A percentile compares a stretch with the other conserved stretches of the same genome.
phyloP scores from a whole-genome alignment of 2,113 vertebrate genomes.

The Triplophysa rosa region DNA sequence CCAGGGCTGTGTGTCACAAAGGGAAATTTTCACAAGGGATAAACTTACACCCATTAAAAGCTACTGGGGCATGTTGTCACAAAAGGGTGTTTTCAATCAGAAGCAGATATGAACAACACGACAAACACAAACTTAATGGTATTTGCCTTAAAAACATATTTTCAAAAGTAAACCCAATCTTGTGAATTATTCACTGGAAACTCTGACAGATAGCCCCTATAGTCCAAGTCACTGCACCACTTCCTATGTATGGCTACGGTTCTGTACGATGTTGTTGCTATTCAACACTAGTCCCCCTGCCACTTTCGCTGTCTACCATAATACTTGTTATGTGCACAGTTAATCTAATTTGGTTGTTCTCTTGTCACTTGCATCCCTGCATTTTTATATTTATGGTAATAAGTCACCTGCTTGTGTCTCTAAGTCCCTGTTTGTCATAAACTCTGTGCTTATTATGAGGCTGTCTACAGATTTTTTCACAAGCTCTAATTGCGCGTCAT shows the following conservation, averaged over 20 bases:
- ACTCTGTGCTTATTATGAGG: conserved; percentile 29
- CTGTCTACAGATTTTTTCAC: neutral
- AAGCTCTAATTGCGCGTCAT: conserved; percentile 24
- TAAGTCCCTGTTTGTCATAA: conserved; percentile 21
- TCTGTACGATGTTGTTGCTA: neutral
- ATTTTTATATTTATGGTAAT: conserved; percentile 27
- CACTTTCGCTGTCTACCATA: neutral
- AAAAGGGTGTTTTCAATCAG: too few relatives aligned
- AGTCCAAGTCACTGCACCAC: neutral
- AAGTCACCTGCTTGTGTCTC: conserved; percentile 27
- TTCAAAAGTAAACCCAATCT: too few relatives aligned
- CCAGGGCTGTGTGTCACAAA: too few relatives aligned
- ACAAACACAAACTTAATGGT: too few relatives aligned
- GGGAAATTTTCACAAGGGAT: too few relatives aligned
- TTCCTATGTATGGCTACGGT: neutral
- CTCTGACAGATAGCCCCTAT: neutral
- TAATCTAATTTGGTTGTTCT: conserved; percentile 6
- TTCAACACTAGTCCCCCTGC: neutral
- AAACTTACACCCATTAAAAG: too few relatives aligned
- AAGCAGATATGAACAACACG: too few relatives aligned
- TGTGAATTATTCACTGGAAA: neutral
- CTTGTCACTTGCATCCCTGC: conserved; percentile 14
- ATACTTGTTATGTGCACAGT: conserved; percentile 17
- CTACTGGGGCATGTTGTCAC: too few relatives aligned
- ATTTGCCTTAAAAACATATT: too few relatives aligned